Conservation (phyloP, 2,888 invertebrate genomes). For the Tethea ocularis region DNA sequence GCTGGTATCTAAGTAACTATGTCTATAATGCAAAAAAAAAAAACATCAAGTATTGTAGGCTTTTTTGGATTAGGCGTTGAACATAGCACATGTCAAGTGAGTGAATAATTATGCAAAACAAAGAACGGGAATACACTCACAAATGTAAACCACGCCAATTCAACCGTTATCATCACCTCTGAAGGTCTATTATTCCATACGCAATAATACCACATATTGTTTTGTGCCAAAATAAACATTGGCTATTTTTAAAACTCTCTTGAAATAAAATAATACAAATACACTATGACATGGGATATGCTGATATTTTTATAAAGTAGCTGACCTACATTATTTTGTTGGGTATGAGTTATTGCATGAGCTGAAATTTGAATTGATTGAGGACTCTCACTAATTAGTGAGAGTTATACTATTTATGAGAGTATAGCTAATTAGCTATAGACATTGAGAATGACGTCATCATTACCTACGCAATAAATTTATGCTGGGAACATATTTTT, state of each 20-base stretch:
- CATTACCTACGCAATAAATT: background rate
- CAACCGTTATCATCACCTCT: conserved; percentile 19
- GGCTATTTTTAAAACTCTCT: conserved; percentile 33
- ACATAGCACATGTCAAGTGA: background rate
- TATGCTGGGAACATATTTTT: background rate
- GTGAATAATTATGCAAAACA: conserved; percentile 2
- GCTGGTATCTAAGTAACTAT: no score
- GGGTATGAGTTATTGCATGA: background rate
- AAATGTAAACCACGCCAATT: conserved; percentile 16
- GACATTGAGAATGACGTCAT: background rate
- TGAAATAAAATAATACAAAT: conserved; percentile 23
- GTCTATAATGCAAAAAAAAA: background rate
- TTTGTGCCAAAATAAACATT: conserved; percentile 42
- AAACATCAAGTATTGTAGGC: background rate
- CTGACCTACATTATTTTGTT: background rate
- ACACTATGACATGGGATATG: conserved; percentile 1
- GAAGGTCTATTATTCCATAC: conserved; percentile 26
- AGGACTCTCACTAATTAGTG: background rate
- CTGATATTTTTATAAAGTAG: background rate
- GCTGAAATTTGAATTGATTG: background rate
- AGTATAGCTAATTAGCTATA: background rate
- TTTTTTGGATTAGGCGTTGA: background rate
- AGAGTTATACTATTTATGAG: no score
- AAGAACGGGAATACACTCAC: background rate
- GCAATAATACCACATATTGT: conserved; percentile 24